Conservation (phyloP, 2,113 vertebrate genomes). For the Aegotheles bennettii region DNA sequence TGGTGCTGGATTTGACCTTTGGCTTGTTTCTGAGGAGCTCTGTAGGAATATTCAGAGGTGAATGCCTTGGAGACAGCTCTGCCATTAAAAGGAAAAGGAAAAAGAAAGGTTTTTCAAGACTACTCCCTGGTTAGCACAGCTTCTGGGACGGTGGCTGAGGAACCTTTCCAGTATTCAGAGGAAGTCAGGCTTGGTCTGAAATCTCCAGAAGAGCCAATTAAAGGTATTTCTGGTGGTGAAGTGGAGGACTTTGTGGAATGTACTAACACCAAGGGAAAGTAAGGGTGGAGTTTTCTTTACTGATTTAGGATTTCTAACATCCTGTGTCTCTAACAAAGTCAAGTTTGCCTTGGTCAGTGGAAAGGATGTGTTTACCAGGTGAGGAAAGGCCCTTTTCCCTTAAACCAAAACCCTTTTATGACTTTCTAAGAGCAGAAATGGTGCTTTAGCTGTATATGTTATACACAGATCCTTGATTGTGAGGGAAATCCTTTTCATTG, state of each 20-base stretch:
- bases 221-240: neutral
- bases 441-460: neutral
- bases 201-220: neutral
- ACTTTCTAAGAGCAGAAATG: neutral
- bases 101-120: neutral
- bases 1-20: neutral
- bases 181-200: neutral
- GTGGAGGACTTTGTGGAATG: neutral
- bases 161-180: neutral
- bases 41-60: neutral
- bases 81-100: neutral
- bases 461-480: neutral
- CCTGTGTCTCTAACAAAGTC: neutral
- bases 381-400: neutral
- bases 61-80: neutral
- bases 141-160: neutral
- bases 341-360: neutral
- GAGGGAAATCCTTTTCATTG: neutral
- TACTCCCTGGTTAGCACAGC: neutral
- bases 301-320: neutral
- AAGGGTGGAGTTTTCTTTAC: neutral
- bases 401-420: neutral
- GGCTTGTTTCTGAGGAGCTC: neutral
- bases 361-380: neutral
- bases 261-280: neutral